Base-by-base conservation (phyloP, 2,888 invertebrate genomes). In the Mystacides longicornis region DNA sequence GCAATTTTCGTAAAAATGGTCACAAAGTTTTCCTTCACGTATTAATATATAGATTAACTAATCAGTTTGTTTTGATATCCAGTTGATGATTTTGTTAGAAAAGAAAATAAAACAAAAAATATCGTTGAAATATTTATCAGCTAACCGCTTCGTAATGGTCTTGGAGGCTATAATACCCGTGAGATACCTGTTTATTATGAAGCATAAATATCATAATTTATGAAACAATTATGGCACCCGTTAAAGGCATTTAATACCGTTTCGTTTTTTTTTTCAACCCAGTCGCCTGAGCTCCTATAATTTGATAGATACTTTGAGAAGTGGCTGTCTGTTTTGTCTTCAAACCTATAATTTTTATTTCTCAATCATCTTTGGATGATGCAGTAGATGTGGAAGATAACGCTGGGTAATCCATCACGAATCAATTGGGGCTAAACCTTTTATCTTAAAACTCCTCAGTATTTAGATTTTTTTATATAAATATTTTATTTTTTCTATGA, bases 361-460 rank as follows among this genome's bases (percentile, higher is more conserved):
- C 37, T 37, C 16, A 37, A 37, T 37, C 14, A 3, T n/a, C 37
- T 7, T 37, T 37, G 3, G 37, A 37, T 37, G 16, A 37, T 16
- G 16, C 37, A n/a, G 16, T 37, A 14, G 37, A 37, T 37, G n/a
- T 14, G 3, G 5, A 27, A 7, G 11, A 5, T 7, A 7, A 5
- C 11, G 11, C 5, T 27, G 7, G 27, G 3, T 16, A 14, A 37
- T 37, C 37, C n/a, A 37, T 37, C 37, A 37, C 37, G 37, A 37
- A 37, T 37, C 37, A 37, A 37, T 37, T 37, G 16, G 37, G 37
- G n/a, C n/a, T n/a, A n/a, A n/a, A n/a, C n/a, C n/a, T n/a, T n/a
- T n/a, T n/a, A n/a, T n/a, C n/a, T n/a, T n/a, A n/a, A n/a, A n/a
- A n/a, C n/a, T n/a, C n/a, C n/a, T n/a, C n/a, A n/a, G n/a, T n/a